These are phyloP conservation scores for Anodontia alba DNA, from an alignment of 2,888 invertebrate species.

Conservation along the genomic window DNA sequence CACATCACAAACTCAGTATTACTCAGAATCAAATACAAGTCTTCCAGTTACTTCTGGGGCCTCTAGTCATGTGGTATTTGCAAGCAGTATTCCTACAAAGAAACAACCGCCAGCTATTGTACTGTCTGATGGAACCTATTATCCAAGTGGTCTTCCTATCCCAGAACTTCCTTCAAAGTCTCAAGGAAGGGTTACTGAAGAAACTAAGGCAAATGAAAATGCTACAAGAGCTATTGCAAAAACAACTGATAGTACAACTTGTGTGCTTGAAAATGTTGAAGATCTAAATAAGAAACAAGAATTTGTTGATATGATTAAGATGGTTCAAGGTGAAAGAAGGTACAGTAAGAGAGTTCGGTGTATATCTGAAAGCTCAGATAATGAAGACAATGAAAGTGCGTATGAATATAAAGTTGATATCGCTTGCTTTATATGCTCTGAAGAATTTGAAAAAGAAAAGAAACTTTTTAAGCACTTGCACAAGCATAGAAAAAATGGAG, in stretches of 20 bases:
- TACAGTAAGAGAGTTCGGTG: background rate
- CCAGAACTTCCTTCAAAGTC: background rate
- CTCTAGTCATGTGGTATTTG: background rate
- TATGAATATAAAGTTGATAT: slow-evolving; percentile 14
- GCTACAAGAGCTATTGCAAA: background rate
- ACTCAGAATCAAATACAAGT: background rate
- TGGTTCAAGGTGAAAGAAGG: background rate
- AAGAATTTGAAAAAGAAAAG: background rate
- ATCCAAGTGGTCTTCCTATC: background rate
- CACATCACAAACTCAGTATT: background rate
- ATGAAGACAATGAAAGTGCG: background rate
- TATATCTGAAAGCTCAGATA: background rate
- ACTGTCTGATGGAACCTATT: background rate
- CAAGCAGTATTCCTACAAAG: background rate
- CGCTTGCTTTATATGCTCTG: background rate
- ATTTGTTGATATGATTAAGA: slow-evolving; percentile 2
- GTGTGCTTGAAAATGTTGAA: background rate
- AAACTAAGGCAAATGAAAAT: background rate
- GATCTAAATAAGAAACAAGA: background rate
- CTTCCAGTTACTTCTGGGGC: background rate
- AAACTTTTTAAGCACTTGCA: background rate
- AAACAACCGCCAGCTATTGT: background rate
- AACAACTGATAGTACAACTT: background rate
- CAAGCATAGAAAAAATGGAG: background rate
- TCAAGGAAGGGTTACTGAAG: background rate